These are phyloP conservation scores for Tupaia tana DNA, from an alignment of 2,113 vertebrate genomes.

Conservation along the genomic window DNA sequence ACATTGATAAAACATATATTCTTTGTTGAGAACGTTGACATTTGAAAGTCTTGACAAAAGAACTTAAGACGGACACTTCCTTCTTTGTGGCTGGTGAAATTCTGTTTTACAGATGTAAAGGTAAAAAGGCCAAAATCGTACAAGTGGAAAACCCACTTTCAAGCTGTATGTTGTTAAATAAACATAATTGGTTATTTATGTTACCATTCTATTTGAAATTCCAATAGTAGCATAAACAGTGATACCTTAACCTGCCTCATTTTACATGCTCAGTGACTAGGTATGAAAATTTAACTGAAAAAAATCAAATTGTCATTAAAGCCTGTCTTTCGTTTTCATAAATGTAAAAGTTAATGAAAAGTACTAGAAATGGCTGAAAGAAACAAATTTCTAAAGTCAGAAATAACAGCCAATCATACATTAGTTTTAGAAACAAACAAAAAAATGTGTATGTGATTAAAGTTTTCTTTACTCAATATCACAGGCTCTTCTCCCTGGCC, in stretches of 20 bases:
- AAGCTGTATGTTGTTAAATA: background rate
- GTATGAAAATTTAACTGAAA: background rate
- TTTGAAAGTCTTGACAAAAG: conserved; percentile 48
- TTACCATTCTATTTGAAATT: background rate
- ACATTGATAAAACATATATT: conserved; percentile 40
- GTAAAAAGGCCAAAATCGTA: background rate
- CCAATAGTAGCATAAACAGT: background rate
- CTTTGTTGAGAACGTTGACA: conserved; percentile 17
- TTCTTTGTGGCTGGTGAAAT: conserved; percentile 21
- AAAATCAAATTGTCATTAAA: background rate
- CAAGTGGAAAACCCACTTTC: background rate
- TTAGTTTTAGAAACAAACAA: background rate
- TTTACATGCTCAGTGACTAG: background rate
- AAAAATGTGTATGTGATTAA: background rate
- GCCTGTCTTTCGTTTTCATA: background rate
- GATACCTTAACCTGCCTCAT: background rate
- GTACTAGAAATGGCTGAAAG: background rate
- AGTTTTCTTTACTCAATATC: background rate
- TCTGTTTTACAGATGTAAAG: conserved; percentile 4
- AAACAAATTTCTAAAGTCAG: background rate
- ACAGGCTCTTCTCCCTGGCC: background rate
- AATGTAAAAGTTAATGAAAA: background rate
- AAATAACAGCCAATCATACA: background rate
- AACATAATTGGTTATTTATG: background rate
- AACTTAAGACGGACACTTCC: background rate